These are phyloP conservation scores for Eupithecia insigniata DNA, from an alignment of 2,888 invertebrate species.

Conservation along the genomic window DNA sequence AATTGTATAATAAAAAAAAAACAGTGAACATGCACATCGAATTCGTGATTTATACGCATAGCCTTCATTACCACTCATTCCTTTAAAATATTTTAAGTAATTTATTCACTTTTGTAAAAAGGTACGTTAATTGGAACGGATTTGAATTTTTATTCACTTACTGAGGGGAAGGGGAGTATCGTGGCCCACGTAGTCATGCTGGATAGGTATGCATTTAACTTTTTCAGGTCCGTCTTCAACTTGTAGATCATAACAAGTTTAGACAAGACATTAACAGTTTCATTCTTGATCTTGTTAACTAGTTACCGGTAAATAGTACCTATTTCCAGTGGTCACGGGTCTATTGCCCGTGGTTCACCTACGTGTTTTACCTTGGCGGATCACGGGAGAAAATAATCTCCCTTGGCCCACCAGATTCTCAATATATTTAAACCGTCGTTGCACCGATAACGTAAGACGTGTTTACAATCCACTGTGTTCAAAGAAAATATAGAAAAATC, in stretches of 20 bases:
- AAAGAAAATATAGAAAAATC: not conserved
- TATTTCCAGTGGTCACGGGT: not conserved
- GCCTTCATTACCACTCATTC: not conserved
- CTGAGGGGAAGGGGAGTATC: constrained; percentile 14
- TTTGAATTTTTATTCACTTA: constrained; percentile 19
- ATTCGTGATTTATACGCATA: not conserved
- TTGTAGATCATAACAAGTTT: not conserved
- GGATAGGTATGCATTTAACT: constrained; percentile 45
- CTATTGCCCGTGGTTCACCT: not conserved
- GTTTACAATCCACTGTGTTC: not conserved
- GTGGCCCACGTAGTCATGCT: constrained; percentile 40
- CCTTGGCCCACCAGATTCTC: not conserved
- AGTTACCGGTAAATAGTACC: not conserved
- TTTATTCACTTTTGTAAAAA: constrained; percentile 6
- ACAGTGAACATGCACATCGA: not conserved
- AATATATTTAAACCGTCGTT: not conserved
- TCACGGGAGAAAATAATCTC: not conserved
- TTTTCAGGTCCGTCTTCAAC: constrained; percentile 28
- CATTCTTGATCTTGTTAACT: constrained; percentile 9
- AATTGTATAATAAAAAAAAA: not conserved
- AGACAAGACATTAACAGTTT: constrained; percentile 5
- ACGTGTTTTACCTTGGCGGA: not conserved
- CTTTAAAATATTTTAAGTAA: constrained; percentile 11
- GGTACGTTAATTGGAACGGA: constrained; percentile 17
- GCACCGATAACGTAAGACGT: not conserved